Conservation (phyloP, 2,888 invertebrate species). For the Thymelicus acteon region DNA sequence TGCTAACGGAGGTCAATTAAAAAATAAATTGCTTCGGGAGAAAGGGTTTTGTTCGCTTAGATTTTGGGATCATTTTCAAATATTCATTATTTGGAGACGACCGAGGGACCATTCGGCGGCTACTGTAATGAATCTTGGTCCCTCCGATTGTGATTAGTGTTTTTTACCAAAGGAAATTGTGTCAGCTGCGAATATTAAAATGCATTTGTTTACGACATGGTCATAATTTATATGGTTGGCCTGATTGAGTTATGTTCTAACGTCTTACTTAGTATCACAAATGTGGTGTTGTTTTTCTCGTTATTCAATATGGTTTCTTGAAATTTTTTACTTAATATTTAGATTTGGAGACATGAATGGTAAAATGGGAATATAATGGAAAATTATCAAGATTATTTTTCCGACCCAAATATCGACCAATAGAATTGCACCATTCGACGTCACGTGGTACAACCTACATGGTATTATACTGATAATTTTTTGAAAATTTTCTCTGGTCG, state of each 20-base stretch:
- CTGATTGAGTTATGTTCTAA: slow-evolving; percentile 64
- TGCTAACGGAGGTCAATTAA: slow-evolving; percentile 77
- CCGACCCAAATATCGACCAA: too few species aligned
- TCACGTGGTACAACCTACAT: too few species aligned
- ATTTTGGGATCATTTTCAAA: slow-evolving; percentile 46
- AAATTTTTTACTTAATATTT: too few species aligned
- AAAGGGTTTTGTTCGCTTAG: slow-evolving; percentile 42
- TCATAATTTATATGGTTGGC: slow-evolving; percentile 26
- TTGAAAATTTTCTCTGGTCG: too few species aligned
- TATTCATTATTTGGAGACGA: slow-evolving; percentile 24
- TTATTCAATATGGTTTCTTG: background rate
- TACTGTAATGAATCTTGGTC: slow-evolving; percentile 68
- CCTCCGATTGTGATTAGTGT: slow-evolving; percentile 67
- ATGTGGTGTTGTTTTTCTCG: background rate
- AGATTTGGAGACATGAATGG: too few species aligned
- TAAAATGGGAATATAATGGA: too few species aligned
- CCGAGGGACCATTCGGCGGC: slow-evolving; percentile 2
- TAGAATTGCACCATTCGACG: too few species aligned
- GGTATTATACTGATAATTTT: too few species aligned
- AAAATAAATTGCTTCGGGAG: slow-evolving; percentile 41
- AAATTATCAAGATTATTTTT: too few species aligned
- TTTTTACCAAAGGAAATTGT: slow-evolving; percentile 62
- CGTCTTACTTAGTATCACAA: slow-evolving; percentile 8
- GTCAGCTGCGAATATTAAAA: slow-evolving; percentile 58
- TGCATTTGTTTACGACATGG: slow-evolving; percentile 13